Conservation (phyloP, 2,888 invertebrate species). For the Heliconius sara region DNA sequence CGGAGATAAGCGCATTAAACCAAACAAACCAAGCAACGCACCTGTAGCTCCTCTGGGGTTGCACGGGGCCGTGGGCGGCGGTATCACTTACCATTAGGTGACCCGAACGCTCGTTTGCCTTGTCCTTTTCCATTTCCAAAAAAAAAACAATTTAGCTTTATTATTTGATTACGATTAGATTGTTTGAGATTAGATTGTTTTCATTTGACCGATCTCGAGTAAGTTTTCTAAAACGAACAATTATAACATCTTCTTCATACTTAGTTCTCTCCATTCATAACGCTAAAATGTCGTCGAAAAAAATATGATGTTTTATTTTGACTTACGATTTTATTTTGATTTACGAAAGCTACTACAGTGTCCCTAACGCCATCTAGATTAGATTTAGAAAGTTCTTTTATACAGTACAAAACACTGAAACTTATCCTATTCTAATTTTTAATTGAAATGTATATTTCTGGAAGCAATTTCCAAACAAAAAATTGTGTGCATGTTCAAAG, state of each 20-base stretch:
- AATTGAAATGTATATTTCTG: neutral
- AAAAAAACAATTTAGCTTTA: too few species aligned
- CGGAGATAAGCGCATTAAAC: too few species aligned
- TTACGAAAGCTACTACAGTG: neutral
- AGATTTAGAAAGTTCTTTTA: neutral
- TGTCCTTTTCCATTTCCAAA: too few species aligned
- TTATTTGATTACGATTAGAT: too few species aligned
- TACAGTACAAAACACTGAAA: neutral
- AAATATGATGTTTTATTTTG: neutral
- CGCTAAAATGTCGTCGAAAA: neutral
- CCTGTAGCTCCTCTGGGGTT: too few species aligned
- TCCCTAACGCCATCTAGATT: conserved; percentile 6
- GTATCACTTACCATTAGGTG: too few species aligned
- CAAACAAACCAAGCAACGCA: too few species aligned
- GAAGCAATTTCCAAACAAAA: neutral
- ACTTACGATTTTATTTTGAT: neutral
- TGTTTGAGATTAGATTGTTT: too few species aligned
- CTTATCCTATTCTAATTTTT: neutral
- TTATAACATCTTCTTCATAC: neutral
- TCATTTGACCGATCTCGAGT: too few species aligned
- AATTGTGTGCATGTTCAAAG: neutral
- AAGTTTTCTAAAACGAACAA: too few species aligned
- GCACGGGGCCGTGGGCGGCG: too few species aligned
- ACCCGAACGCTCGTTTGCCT: too few species aligned
- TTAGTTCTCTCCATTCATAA: neutral